These are phyloP conservation scores for Branchellion lobata DNA, from an alignment of 2,888 invertebrate genomes.

Conservation along the genomic window DNA sequence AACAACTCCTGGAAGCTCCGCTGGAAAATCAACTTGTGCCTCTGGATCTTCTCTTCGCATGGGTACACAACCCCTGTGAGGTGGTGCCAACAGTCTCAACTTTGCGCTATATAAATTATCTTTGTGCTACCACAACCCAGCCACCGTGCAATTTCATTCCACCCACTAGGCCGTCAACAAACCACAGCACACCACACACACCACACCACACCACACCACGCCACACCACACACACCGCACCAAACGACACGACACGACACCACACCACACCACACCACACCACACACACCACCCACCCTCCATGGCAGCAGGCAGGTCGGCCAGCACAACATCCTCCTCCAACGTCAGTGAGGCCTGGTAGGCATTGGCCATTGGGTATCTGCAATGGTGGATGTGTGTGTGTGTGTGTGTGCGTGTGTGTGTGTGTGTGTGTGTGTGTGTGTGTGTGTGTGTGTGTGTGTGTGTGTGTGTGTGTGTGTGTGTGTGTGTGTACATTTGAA, in stretches of 20 bases:
- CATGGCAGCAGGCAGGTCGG: neutral
- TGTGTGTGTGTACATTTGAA: too few species aligned
- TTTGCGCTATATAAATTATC: too few species aligned
- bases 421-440: constrained; percentile 22
- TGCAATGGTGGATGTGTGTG: neutral
- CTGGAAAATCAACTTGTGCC: constrained; percentile 49
- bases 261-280: too few species aligned
- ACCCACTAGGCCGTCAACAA: too few species aligned
- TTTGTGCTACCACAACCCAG: too few species aligned
- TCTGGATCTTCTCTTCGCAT: constrained; percentile 44
- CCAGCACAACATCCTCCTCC: constrained; percentile 5
- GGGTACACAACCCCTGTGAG: constrained; percentile 45
- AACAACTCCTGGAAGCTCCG: constrained; percentile 47
- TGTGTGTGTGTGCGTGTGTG: constrained; percentile 14
- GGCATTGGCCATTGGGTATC: neutral
- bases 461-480: neutral
- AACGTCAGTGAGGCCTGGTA: neutral
- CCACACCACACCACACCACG: too few species aligned
- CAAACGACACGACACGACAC: neutral
- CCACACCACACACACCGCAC: neutral
- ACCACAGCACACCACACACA: too few species aligned
- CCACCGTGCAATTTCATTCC: too few species aligned
- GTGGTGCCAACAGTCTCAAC: too few species aligned
- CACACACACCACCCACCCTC: neutral
- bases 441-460: constrained; percentile 22